Conservation (phyloP, 64 coral and sea anemone species). For the Platygyra sinensis region DNA sequence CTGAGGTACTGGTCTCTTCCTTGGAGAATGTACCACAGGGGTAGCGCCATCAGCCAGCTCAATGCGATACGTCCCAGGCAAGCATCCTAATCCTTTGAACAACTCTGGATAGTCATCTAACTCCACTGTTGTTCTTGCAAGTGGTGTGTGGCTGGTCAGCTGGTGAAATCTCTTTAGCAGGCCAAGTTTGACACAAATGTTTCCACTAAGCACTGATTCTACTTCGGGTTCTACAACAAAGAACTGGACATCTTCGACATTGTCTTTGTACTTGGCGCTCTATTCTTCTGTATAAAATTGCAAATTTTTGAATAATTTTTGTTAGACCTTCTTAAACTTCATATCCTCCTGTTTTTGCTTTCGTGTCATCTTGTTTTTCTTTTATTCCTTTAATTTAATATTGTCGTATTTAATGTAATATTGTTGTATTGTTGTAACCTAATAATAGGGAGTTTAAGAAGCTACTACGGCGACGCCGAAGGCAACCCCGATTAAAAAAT, state of each 20-base stretch:
- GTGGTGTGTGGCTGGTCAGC: neutral
- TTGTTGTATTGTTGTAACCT: no score
- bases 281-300: no score
- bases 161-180: slow-evolving; percentile 3
- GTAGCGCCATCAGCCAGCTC: neutral
- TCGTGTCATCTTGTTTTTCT: no score
- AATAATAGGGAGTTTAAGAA: no score
- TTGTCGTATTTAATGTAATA: no score
- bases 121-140: no score
- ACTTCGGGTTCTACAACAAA: neutral
- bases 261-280: neutral
- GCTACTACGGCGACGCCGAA: no score
- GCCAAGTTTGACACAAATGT: slow-evolving; percentile 16
- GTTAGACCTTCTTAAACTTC: no score
- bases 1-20: slow-evolving; percentile 26
- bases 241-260: neutral
- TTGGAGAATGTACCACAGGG: slow-evolving; percentile 27
- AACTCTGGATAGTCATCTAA: neutral
- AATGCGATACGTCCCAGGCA: neutral
- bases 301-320: no score
- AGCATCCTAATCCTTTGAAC: slow-evolving; percentile 25
- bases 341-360: no score
- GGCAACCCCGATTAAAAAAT: no score
- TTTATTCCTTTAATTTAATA: no score
- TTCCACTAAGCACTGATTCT: neutral